Base-by-base conservation (phyloP, 2,113 vertebrate genomes). In the Cepphus grylle region DNA sequence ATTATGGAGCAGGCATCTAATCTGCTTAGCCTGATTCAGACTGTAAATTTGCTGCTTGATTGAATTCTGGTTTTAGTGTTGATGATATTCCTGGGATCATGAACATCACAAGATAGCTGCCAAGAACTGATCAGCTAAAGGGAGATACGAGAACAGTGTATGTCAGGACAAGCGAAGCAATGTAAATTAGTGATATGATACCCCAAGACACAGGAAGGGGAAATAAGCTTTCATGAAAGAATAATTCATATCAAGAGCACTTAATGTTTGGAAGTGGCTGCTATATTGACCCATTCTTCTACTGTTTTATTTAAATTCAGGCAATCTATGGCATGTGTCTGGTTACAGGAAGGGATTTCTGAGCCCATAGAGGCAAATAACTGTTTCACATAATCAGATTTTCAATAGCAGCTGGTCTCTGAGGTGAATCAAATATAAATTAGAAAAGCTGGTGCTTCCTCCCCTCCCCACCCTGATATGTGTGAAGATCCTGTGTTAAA, bases 1-100 rank as follows among this genome's bases (percentile, higher is more conserved):
- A 38, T 73, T 87, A 82, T 55, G 27, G 53, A 82, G 34, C 30
- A 73, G 36, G 42, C 34, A 88, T 15, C 42, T 93, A 95, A 95
- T 94, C 92, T 93, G 14, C 50, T 95, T 94, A 86, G 25, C 27
- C 62, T 93, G 58, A 95, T 83, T 82, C 88, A 92, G 71, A 83
- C 63, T 93, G 53, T 82, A 95, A 94, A 93, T 93, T 81, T 92
- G 26, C 29, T 74, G 32, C 72, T 77, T 94, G 76, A 94, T 55
- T 94, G 71, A 95, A 94, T 94, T 92, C 55, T 83, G 38, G 12
- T 29, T 92, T 96, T 86, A 95, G 50, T 92, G 59, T 61, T 86
- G 59, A 66, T 11, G 67, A 63, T 81, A 86, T 94, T 45, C 65
- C 11, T 77, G 20, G 32, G 42, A 90, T 94, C 62, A 45, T 5